These are phyloP conservation scores for Brachyalestes nurse DNA, from an alignment of 2,797 vertebrate genomes.

Conservation along the genomic window DNA sequence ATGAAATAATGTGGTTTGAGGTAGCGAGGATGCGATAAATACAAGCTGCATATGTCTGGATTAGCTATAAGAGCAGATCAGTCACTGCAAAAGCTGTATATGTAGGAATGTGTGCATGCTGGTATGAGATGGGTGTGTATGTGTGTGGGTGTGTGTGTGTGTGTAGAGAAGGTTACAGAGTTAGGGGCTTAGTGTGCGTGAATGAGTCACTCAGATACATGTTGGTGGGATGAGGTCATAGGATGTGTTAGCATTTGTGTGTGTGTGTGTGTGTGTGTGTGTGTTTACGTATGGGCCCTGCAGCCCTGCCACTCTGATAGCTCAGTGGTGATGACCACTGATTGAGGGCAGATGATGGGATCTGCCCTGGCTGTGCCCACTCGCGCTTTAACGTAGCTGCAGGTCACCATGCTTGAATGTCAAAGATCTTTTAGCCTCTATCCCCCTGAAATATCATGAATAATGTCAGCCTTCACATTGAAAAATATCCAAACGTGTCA, in stretches of 20 bases:
- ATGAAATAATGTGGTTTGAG: constrained; percentile 48
- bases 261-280: constrained; percentile 42
- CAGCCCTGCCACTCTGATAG: constrained; percentile 32
- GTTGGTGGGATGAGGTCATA: constrained; percentile 22
- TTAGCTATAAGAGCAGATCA: constrained; percentile 51
- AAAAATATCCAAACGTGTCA: constrained; percentile 48
- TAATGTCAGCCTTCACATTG: constrained; percentile 64
- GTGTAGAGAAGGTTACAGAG: constrained; percentile 30
- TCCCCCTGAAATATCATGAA: constrained; percentile 70
- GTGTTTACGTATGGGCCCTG: constrained; percentile 16
- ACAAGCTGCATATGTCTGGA: constrained; percentile 52
- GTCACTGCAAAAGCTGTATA: constrained; percentile 42
- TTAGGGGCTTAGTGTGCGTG: constrained; percentile 18
- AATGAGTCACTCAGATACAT: constrained; percentile 33
- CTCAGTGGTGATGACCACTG: constrained; percentile 79
- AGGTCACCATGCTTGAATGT: constrained; percentile 80
- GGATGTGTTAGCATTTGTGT: constrained; percentile 26
- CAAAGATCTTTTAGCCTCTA: constrained; percentile 80
- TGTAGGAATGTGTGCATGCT: constrained; percentile 31
- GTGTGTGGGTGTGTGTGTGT: constrained; percentile 41
- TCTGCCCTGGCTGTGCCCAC: constrained; percentile 58
- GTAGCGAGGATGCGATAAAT: constrained; percentile 51
- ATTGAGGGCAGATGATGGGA: constrained; percentile 82
- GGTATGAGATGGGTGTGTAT: not conserved
- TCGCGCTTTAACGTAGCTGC: constrained; percentile 74